Evolutionary conservation across 2,113 vertebrate species (phyloP), one percentile per base, ranked within the genome.

Genomic region (Catharus minimus): DNA sequence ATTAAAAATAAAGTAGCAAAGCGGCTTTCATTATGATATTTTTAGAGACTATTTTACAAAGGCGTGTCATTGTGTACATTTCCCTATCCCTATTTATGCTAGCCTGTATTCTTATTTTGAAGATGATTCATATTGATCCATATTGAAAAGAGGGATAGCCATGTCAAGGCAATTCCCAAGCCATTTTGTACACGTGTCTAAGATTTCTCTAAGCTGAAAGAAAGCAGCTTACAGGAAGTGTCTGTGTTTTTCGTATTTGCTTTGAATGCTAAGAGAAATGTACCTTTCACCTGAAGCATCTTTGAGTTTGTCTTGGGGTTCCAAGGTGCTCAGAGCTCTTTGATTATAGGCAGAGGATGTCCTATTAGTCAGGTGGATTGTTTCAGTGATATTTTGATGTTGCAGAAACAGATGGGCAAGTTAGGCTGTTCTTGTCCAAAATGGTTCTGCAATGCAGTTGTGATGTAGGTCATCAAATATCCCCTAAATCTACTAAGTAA

Each of bases 1-100:
- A 69, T 52, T 79, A 86, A 67, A 72, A 88, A 68, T 80, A 26
- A 62, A 73, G 46, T 83, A 80, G 52, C 33, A 73, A 69, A 83
- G 60, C 52, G n/a, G 43, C 43, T 86, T 76, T 90, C 28, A 26
- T 73, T 12, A 21, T 15, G 68, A 8, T 94, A 66, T 88, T 93
- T 94, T 93, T 94, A 82, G 76, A 77, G 13, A 28, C 22, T 73
- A 0, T 90, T 80, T 79, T 61, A 65, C 32, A 49, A 30, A 80
- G 50, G 43, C 47, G 26, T 0, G 0, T 86, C 15, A 46, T 58
- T 3, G 8, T 56, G 38, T 53, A 33, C n/a, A 82, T 82, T 46
- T 36, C n/a, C 3, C 11, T 33, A 43, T 22, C 5, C 0, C 0
- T 74, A 7, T 74, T 93, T 90, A 76, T 82, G 38, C 22, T 50